phyloP scores from a whole-genome alignment of 37 sponge, comb jelly and placozoan genomes.

The Ianthella basta region DNA sequence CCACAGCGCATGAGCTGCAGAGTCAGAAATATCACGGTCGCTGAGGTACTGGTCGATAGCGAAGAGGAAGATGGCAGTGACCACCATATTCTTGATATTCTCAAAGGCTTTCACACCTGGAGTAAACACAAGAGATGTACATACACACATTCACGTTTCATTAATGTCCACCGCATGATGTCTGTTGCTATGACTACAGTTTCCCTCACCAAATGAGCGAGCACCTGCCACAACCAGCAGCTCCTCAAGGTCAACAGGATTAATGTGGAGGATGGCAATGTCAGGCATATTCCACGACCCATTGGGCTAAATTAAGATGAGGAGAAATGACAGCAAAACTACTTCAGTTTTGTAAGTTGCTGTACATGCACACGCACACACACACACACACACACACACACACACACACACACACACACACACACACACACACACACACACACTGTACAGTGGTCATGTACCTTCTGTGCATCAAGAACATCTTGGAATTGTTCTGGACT shows the following conservation, averaged over 20 bases:
- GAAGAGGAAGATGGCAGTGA: conserved; percentile 25
- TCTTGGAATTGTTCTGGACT: no score
- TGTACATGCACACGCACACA: conserved; percentile 32
- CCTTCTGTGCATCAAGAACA: no score
- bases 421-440: neutral
- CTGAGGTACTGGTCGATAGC: conserved; percentile 7
- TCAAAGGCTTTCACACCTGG: conserved; percentile 13
- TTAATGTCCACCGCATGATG: no score
- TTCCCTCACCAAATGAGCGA: conserved; percentile 59
- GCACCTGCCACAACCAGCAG: conserved; percentile 52
- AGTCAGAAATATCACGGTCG: conserved; percentile 15
- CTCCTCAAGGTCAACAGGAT: conserved; percentile 2
- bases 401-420: conserved; percentile 28
- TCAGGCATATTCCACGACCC: conserved; percentile 59
- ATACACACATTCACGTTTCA: neutral
- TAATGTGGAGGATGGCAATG: conserved; percentile 24
- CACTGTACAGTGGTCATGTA: no score
- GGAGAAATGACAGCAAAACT: neutral
- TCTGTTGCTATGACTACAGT: neutral
- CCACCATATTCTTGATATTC: neutral
- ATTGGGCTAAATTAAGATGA: neutral
- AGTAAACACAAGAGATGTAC: no score
- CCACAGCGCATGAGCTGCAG: conserved; percentile 31
- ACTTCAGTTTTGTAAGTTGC: neutral
- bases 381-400: conserved; percentile 38